Percentiles rank a stretch among this genome's conserved stretches.
Conservation (phyloP, 2,797 vertebrate genomes). For the Kryptopterus vitreolus region DNA sequence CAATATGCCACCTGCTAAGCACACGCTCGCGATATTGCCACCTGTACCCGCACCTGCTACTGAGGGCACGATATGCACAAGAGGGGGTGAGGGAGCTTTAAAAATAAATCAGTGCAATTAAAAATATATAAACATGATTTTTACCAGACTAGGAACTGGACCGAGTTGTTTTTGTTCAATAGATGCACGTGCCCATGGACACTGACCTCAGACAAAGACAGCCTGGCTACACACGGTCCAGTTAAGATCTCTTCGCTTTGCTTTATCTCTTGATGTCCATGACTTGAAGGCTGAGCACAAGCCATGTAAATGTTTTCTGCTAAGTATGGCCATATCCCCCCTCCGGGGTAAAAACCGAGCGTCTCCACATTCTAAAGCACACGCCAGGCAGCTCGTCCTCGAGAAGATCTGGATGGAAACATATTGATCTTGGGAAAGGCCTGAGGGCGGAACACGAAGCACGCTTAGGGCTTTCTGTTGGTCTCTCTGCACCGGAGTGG, state of each 20-base stretch:
- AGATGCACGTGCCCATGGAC: background rate
- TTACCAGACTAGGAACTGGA: background rate
- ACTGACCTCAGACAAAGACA: background rate
- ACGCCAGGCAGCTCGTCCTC: conserved; percentile 72
- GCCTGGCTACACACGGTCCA: background rate
- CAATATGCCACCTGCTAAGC: conserved; percentile 1
- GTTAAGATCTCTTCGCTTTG: background rate
- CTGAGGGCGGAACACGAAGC: conserved; percentile 57
- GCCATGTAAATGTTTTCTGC: background rate
- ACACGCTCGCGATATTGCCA: background rate
- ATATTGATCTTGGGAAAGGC: conserved; percentile 77
- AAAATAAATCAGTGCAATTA: background rate
- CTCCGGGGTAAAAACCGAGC: conserved; percentile 57
- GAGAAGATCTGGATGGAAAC: conserved; percentile 76
- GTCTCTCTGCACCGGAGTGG: conserved; percentile 16
- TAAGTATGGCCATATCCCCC: conserved; percentile 16
- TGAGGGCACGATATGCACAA: background rate
- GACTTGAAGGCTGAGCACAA: background rate
- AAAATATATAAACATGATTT: background rate
- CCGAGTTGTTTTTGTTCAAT: background rate
- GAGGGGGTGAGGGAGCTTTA: background rate
- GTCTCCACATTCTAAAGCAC: conserved; percentile 77
- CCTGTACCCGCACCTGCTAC: background rate
- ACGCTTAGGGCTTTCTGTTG: conserved; percentile 22
- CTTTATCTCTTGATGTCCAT: background rate